phyloP scores from a whole-genome alignment of 2,113 vertebrate genomes.

The Candoia aspera region DNA sequence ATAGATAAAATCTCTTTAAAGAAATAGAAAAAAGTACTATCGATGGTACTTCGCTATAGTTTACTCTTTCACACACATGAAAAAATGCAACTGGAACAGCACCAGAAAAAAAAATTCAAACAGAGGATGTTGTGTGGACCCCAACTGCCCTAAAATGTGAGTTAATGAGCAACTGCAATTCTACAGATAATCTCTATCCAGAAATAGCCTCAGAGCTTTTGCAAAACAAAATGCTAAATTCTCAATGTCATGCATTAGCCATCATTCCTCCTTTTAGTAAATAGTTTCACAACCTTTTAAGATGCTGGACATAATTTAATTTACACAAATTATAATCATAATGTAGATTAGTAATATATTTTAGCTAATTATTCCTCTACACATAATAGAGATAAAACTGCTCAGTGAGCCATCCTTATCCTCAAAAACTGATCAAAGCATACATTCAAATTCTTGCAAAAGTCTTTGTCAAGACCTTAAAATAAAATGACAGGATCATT shows the following conservation, averaged over 20 bases:
- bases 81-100: neutral
- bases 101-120: neutral
- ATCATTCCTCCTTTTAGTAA: neutral
- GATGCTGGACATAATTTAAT: neutral
- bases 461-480: neutral
- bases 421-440: neutral
- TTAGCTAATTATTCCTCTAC: neutral
- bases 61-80: neutral
- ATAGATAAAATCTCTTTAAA: neutral
- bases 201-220: neutral
- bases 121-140: neutral
- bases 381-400: neutral
- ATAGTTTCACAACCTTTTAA: neutral
- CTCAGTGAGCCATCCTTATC: neutral
- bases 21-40: neutral
- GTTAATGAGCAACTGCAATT: neutral
- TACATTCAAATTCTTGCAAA: neutral
- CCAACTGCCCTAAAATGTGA: neutral
- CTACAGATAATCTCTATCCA: neutral
- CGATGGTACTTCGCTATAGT: neutral
- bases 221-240: neutral
- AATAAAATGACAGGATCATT: neutral
- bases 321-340: neutral
- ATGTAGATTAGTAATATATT: neutral
- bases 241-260: neutral